Percentiles rank a stretch among this genome's conserved stretches.
These are phyloP conservation scores for Ibycter americanus DNA, from an alignment of 2,797 vertebrate species.

Conservation along the genomic window DNA sequence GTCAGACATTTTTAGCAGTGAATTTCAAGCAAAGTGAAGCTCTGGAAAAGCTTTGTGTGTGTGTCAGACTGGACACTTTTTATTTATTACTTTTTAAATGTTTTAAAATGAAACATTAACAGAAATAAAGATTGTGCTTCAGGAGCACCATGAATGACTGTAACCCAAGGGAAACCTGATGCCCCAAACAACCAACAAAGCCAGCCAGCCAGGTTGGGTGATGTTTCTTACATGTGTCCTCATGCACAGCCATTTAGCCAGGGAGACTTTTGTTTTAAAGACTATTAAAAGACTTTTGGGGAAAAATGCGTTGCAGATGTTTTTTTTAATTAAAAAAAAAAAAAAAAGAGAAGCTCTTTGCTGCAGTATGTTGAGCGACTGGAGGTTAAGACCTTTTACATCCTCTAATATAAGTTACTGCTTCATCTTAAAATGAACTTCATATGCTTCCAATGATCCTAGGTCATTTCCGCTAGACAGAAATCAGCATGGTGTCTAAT, in stretches of 20 bases:
- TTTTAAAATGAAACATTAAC: not conserved
- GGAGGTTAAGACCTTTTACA: constrained; percentile 68
- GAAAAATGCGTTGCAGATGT: constrained; percentile 60
- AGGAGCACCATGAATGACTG: not conserved
- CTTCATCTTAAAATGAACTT: constrained; percentile 58
- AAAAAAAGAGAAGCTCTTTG: not conserved
- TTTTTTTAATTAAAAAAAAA: constrained; percentile 31
- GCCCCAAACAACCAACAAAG: not conserved
- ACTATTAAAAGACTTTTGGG: not conserved
- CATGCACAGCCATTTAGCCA: not conserved
- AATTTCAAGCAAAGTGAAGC: not conserved
- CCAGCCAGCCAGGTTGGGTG: not conserved
- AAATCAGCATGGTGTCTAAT: constrained; percentile 68
- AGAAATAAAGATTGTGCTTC: not conserved
- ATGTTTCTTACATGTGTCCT: not conserved
- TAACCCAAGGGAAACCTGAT: not conserved
- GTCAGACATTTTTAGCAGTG: not conserved
- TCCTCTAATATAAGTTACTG: constrained; percentile 61
- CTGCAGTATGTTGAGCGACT: not conserved
- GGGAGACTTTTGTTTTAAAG: constrained; percentile 32
- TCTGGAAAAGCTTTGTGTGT: not conserved
- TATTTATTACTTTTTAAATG: not conserved
- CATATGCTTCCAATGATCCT: constrained; percentile 67
- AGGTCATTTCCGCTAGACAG: constrained; percentile 66
- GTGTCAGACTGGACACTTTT: not conserved